Base-by-base conservation (phyloP, 53 echinoderm and acorn worm genomes). In the Pentamera pediparva region DNA sequence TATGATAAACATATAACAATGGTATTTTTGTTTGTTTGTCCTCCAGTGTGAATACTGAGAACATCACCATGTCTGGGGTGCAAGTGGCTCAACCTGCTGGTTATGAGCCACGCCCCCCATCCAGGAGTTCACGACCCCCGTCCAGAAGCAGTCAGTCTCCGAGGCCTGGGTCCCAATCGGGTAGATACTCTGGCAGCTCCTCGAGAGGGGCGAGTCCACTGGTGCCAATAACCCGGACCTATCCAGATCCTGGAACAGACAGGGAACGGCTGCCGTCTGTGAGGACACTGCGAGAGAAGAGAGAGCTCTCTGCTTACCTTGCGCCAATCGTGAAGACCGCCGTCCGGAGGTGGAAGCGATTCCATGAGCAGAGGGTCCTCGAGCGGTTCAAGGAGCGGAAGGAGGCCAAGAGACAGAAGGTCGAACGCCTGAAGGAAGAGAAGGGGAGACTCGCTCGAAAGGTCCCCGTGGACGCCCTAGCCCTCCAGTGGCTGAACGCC, bases 291-390 rank as follows among this genome's bases (percentile, higher is more conserved):
- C 70, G 71, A 17, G 81, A 84, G 31, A 84, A 85, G 73, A 80
- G 75, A 39, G 88, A 91, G 75, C 82, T 98, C 65, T 76, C 91
- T 2, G 91, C 91, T 36, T 91, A 89, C 56, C 79, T 98, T 37
- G 54, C 78, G 27, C 98, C 98, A 4, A 83, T 89, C 53, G 98
- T 98, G 50, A 98, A 92, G 54, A 76, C 89, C 5, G 98, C 98
- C 25, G 91, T 91, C n/a, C 74, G 90, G 31, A 78, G 91, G 17
- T 98, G 98, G 98, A 98, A 98, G 43, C 73, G 98, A n/a, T 98
- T 96, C 48, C 98, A 96, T 39, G 98, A 96, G 37, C 85, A 96
- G 76, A 76, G 85, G 65, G 91, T 96, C 15, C 82, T 89, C 4
- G 98, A 96, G 67, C 79, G 81, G 31, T 87, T 86, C 80, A 83